A percentile compares a stretch with the other conserved stretches of the same genome.
Evolutionary conservation across 2,113 vertebrate species (phyloP).

Genomic region (Sturnus vulgaris): DNA sequence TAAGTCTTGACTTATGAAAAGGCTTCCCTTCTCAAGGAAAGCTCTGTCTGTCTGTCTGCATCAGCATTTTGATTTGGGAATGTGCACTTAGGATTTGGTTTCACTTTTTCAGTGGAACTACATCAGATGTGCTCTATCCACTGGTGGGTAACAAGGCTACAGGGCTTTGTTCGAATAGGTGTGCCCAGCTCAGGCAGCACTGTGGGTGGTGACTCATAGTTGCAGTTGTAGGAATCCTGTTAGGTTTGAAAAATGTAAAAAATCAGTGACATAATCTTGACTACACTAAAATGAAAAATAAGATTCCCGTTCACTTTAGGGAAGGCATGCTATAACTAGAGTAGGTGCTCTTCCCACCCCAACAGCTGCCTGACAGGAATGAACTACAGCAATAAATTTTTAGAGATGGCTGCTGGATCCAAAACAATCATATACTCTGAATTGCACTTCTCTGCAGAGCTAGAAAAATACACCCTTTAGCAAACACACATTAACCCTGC

Average conservation of each 20-base stretch:
- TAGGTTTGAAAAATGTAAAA: background rate
- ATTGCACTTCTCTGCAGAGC: background rate
- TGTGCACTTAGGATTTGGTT: background rate
- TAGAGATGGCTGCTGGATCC: background rate
- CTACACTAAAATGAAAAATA: background rate
- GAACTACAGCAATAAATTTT: background rate
- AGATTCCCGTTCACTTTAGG: background rate
- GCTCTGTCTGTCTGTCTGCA: background rate
- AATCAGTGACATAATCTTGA: background rate
- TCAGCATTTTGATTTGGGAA: background rate
- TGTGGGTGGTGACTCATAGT: background rate
- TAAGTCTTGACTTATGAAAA: background rate
- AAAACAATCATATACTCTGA: background rate
- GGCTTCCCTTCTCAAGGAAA: background rate
- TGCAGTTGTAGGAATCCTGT: background rate
- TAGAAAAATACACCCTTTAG: background rate
- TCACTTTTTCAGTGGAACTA: background rate
- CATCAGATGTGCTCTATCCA: background rate
- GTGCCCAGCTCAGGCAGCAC: background rate
- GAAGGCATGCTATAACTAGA: background rate
- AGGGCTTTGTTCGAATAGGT: background rate
- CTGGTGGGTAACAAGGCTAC: background rate
- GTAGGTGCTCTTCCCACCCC: background rate
- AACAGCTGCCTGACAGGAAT: background rate
- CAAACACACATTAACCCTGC: background rate